Evolutionary conservation across 2,888 invertebrate species (phyloP).

Genomic region (Ochropacha duplaris): DNA sequence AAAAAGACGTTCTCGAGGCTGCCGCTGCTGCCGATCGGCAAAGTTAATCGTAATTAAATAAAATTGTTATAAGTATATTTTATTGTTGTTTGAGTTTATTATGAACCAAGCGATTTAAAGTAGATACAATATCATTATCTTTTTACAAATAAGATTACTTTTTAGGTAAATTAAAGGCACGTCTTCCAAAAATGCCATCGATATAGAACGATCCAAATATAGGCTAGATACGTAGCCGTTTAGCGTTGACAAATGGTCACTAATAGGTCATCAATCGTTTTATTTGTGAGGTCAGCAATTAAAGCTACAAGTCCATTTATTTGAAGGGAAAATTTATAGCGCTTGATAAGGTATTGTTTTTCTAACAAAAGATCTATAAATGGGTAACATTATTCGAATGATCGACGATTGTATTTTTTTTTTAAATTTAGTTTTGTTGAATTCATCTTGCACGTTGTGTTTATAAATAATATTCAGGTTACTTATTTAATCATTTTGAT

Average conservation of each 20-base stretch:
- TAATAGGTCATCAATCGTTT: constrained; percentile 27
- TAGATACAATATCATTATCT: too few relatives aligned
- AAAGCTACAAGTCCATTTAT: constrained; percentile 14
- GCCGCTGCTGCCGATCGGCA: too few relatives aligned
- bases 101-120: too few relatives aligned
- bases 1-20: too few relatives aligned
- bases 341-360: not conserved
- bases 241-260: constrained; percentile 29
- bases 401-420: not conserved
- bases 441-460: too few relatives aligned
- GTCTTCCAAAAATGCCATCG: constrained; percentile 12
- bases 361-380: not conserved
- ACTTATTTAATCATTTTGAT: too few relatives aligned
- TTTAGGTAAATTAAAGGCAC: not conserved
- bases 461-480: too few relatives aligned
- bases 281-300: constrained; percentile 37
- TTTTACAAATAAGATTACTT: not conserved
- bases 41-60: too few relatives aligned
- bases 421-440: too few relatives aligned
- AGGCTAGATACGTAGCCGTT: not conserved
- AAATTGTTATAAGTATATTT: too few relatives aligned
- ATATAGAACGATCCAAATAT: not conserved
- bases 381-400: not conserved
- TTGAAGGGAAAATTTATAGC: not conserved
- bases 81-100: too few relatives aligned